phyloP scores from a whole-genome alignment of 2,113 vertebrate species.

The Nibea albiflora region DNA sequence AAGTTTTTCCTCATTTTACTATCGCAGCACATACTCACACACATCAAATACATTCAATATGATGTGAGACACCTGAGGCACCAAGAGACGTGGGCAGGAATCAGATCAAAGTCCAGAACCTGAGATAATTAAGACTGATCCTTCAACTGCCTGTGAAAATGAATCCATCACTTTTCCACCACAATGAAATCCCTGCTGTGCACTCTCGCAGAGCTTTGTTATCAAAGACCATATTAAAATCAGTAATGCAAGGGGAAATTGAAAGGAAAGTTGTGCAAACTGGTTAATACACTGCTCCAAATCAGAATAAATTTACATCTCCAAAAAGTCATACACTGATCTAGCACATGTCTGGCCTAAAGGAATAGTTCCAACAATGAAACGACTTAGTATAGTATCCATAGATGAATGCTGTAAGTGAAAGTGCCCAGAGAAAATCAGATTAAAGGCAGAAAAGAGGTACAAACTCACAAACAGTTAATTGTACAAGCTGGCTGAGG shows the following conservation, averaged over 20 bases:
- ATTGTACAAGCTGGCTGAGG: constrained; percentile 48
- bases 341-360: neutral
- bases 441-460: constrained; percentile 42
- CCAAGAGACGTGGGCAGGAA: constrained; percentile 53
- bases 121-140: constrained; percentile 77
- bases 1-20: neutral
- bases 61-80: constrained; percentile 60
- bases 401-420: neutral
- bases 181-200: constrained; percentile 56
- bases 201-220: constrained; percentile 31
- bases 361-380: neutral
- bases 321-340: neutral
- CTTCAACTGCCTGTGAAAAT: constrained; percentile 65
- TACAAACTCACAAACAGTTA: constrained; percentile 33
- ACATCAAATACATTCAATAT: constrained; percentile 44
- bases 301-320: constrained; percentile 37
- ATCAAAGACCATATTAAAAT: constrained; percentile 64
- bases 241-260: constrained; percentile 31
- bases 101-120: constrained; percentile 76
- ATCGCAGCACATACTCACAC: neutral
- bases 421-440: constrained; percentile 2
- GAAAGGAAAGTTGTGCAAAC: constrained; percentile 44
- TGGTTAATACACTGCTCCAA: constrained; percentile 12
- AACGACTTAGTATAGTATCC: neutral
- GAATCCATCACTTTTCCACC: constrained; percentile 69